Percentiles rank a stretch among this genome's conserved stretches.
Conservation (phyloP, 1,140 invertebrate species). For the Drosophila varians region DNA sequence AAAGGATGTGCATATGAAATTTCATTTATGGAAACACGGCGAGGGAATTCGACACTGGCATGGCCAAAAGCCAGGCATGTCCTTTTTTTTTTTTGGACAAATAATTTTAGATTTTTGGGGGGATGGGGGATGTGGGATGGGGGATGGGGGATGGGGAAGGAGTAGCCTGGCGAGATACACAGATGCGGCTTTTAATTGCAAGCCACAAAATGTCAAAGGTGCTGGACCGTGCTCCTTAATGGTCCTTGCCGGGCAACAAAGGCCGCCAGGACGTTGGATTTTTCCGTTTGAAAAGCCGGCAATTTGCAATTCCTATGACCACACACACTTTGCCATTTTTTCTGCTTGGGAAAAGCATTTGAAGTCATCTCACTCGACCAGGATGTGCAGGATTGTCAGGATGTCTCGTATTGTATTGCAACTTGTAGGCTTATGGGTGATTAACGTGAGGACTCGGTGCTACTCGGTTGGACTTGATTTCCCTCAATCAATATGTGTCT, state of each 20-base stretch:
- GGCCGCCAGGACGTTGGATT: conserved; percentile 3
- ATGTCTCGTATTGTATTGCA: neutral
- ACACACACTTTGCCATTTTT: neutral
- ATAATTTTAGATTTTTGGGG: neutral
- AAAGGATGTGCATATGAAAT: neutral
- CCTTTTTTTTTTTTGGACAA: neutral
- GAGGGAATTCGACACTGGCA: too few relatives aligned
- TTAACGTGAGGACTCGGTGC: neutral
- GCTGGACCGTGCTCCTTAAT: neutral
- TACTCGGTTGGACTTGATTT: neutral
- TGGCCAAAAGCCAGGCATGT: neutral
- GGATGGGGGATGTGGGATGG: neutral
- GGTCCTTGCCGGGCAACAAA: neutral
- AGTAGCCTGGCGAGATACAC: too few relatives aligned
- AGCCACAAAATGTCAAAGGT: conserved; percentile 20
- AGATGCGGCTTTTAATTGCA: conserved; percentile 12
- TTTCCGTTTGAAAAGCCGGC: neutral
- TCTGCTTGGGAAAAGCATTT: conserved; percentile 32
- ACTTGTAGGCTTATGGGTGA: neutral
- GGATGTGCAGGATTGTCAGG: neutral
- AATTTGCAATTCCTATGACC: conserved; percentile 19
- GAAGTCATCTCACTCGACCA: conserved; percentile 26
- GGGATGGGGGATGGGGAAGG: too few relatives aligned
- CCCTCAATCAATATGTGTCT: neutral
- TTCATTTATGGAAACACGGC: neutral